Conservation (phyloP, 2,888 invertebrate species). For the Aphodius granarius region DNA sequence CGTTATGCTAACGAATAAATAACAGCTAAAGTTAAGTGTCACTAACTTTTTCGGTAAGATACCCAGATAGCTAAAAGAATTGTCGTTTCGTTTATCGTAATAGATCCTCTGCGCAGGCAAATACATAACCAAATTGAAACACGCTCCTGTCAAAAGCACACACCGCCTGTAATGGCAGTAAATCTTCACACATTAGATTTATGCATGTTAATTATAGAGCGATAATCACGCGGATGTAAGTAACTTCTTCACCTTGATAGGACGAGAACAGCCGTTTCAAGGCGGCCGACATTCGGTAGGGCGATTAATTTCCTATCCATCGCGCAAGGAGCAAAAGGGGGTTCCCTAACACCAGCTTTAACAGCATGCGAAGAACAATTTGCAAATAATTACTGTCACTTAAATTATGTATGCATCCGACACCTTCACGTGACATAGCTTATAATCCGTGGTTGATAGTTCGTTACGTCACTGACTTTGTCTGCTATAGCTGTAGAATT, state of each 20-base stretch:
- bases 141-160: neutral
- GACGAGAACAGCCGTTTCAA: neutral
- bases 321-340: neutral
- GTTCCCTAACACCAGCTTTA: neutral
- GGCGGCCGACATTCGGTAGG: neutral
- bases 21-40: too few species aligned
- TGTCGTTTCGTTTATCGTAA: too few species aligned
- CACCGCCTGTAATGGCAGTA: neutral
- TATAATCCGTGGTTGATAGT: conserved; percentile 45
- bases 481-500: neutral
- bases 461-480: conserved; percentile 15
- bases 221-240: neutral
- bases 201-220: neutral
- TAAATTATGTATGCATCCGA: conserved; percentile 47
- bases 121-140: neutral
- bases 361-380: neutral
- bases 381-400: neutral
- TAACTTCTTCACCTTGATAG: neutral
- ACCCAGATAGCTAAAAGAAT: too few species aligned
- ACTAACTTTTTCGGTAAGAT: too few species aligned
- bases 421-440: conserved; percentile 47
- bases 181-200: neutral
- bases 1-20: too few species aligned
- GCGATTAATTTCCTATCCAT: neutral
- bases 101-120: too few species aligned